Evolutionary conservation across 2,797 vertebrate genomes (phyloP).

Genomic region (Arnoldichthys spilopterus): DNA sequence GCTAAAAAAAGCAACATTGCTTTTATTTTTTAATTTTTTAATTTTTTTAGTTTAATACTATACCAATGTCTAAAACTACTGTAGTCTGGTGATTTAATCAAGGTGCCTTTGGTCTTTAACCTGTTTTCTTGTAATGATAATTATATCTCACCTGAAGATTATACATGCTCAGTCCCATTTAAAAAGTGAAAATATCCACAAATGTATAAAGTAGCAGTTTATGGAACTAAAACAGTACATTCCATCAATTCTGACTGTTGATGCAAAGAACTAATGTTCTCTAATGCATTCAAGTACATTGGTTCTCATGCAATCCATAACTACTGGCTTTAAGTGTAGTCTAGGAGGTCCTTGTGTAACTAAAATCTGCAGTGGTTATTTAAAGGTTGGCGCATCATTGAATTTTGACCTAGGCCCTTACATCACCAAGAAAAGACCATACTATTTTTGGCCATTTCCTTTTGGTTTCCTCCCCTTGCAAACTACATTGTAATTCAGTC

Average conservation of each 20-base stretch:
- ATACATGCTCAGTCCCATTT: not conserved
- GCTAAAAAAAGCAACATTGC: not conserved
- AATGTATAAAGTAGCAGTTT: not conserved
- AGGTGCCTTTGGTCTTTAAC: not conserved
- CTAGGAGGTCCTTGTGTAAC: not conserved
- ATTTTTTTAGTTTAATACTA: not conserved
- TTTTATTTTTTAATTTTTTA: not conserved
- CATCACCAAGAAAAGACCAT: not conserved
- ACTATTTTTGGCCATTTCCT: conserved; percentile 41
- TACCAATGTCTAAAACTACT: not conserved
- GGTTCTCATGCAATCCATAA: not conserved
- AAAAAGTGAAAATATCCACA: not conserved
- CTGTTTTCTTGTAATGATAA: not conserved
- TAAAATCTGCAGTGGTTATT: not conserved
- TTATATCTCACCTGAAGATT: not conserved
- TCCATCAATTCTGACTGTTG: not conserved
- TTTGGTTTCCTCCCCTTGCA: conserved; percentile 33
- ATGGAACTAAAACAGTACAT: not conserved
- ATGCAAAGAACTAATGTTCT: not conserved
- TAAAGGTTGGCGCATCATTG: not conserved
- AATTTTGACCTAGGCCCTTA: not conserved
- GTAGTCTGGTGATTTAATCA: not conserved
- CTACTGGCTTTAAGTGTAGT: not conserved
- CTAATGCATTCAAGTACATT: not conserved
- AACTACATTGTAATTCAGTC: conserved; percentile 27